Base-by-base conservation (phyloP, 2,797 vertebrate species). In the Thaleichthys pacificus region DNA sequence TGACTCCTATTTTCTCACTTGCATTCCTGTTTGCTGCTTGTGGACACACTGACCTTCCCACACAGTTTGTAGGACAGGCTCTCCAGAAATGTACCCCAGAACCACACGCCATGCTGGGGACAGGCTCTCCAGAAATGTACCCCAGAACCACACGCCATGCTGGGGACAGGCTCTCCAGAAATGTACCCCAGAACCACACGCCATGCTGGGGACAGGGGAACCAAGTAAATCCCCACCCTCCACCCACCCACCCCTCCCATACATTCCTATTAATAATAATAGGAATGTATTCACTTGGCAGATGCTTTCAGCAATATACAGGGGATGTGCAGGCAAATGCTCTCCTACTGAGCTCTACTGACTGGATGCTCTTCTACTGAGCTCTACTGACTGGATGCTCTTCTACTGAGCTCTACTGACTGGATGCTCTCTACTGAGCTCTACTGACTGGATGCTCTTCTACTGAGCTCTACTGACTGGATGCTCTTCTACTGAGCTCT, bases 11-110 rank as follows among this genome's bases (percentile, higher is more conserved):
- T 81, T 77, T 83, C 73, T 80, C 78, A 77, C 79, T 80, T 78
- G 76, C 84, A 76, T 85, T 76, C 73, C 56, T 12, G 38, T 42
- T 42, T 78, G 80, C 89, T 82, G 89, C 91, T 91, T 87, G 82
- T 84, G 89, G 88, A 89, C 86, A 82, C 80, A 85, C 82, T 85
- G 75, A 81, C 80, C 85, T 92, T 90, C 89, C 85, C 87, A 90
- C 91, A 86, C 81, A 81, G 82, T 80, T 81, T 68, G 71, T 64
- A 72, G 76, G 80, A 78, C 86, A 84, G 81, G 79, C 88, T 89
- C 81, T 87, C 84, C 87, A 80, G 82, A 83, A 82, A 73, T 72
- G 74, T 22, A 68, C 85, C 83, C 77, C 74, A 72, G 69, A 78
- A 77, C 77, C 38, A 42, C 38, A 12, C 38, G 12, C 11, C 77